Base-by-base conservation (phyloP, 2,888 invertebrate species). In the Meghimatium bilineatum region DNA sequence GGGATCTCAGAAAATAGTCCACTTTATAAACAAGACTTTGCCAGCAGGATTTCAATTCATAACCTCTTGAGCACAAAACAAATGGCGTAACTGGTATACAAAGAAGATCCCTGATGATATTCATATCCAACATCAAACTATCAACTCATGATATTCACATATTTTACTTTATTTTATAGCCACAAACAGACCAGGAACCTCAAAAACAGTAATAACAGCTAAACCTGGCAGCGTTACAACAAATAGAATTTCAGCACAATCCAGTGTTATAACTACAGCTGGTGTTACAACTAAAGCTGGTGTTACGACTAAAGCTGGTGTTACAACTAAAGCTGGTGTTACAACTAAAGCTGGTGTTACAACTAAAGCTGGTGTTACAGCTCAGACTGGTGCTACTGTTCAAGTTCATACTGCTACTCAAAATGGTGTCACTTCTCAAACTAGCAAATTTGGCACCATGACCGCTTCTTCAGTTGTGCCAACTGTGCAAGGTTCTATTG, bases 121-220 rank as follows among this genome's bases (percentile, higher is more conserved):
- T n/a, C n/a, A n/a, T n/a, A n/a, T n/a, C n/a, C n/a, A n/a, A n/a
- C n/a, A n/a, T n/a, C n/a, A n/a, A n/a, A n/a, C n/a, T n/a, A n/a
- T n/a, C n/a, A n/a, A n/a, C 29, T 29, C 32, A 20, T 74, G 17
- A 34, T 34, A 1, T 67, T 44, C 20, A 32, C 20, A 32, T 20
- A 8, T 56, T 20, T 74, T 12, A 49, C 14, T 52, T 52, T 32
- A 17, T 14, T 12, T 44, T 12, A 32, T 74, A 74, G 74, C 74
- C 52, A 5, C 52, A 32, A 74, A 52, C 49, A 34, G 32, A 74
- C 74, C 74, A 74, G 52, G 52, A 52, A 74, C 34, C 3, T 23
- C 74, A 74, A 74, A 52, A 74, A 23, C 52, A 34, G n/a, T 52
- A 52, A 17, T 49, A 74, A 74, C 74, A 32, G 52, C 74, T n/a